These are phyloP conservation scores for Brachymystax lenok DNA, from an alignment of 2,797 vertebrate species.

Conservation along the genomic window DNA sequence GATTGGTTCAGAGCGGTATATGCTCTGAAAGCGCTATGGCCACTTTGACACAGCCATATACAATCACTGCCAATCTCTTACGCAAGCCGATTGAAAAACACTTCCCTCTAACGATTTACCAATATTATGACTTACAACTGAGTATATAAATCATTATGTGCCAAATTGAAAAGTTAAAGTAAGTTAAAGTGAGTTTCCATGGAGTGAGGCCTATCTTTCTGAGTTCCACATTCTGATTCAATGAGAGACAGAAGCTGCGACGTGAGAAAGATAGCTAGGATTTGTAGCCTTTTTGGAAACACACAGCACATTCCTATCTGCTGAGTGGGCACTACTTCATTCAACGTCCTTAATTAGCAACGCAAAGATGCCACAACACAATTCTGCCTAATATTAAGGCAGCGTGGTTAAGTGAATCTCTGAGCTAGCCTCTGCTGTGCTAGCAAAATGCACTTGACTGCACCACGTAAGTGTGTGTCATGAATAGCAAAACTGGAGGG, in stretches of 20 bases:
- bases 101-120: neutral
- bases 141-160: neutral
- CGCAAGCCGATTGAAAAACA: neutral
- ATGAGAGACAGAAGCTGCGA: neutral
- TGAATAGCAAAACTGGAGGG: constrained; percentile 53
- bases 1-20: too few species aligned
- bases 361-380: constrained; percentile 44
- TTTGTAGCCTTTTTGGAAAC: constrained; percentile 39
- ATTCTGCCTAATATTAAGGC: constrained; percentile 35
- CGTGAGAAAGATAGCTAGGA: neutral
- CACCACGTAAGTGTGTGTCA: constrained; percentile 47
- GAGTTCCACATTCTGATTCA: neutral
- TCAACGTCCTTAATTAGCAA: constrained; percentile 57
- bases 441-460: constrained; percentile 54
- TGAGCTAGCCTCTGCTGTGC: constrained; percentile 63
- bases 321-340: constrained; percentile 46
- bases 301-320: constrained; percentile 55
- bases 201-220: neutral
- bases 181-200: neutral
- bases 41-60: too few species aligned
- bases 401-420: constrained; percentile 42
- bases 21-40: too few species aligned
- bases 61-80: neutral
- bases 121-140: neutral
- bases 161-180: neutral